Conservation (phyloP, 2,888 invertebrate species). For the Elmis aenea region DNA sequence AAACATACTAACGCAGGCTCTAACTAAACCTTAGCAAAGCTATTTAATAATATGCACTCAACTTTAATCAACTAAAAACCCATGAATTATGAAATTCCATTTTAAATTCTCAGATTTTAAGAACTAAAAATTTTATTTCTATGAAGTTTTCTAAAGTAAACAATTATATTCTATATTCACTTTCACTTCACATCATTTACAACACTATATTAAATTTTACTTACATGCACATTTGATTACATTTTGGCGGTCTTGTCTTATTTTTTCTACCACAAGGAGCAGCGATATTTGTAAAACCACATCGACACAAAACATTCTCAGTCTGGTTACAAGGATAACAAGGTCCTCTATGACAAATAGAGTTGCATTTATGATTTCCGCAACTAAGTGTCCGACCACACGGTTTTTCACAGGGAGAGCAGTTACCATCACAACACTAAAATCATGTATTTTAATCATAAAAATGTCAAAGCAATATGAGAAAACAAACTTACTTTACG, state of each 20-base stretch:
- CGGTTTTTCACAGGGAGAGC: constrained; percentile 76
- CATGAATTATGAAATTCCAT: too few relatives aligned
- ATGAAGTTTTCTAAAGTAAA: too few relatives aligned
- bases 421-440: constrained; percentile 79
- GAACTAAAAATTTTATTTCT: too few relatives aligned
- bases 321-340: constrained; percentile 80
- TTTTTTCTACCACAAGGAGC: constrained; percentile 85
- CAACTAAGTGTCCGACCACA: constrained; percentile 82
- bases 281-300: constrained; percentile 69
- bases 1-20: too few relatives aligned
- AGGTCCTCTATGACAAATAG: constrained; percentile 74
- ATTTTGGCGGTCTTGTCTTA: constrained; percentile 73
- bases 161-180: too few relatives aligned
- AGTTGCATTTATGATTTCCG: constrained; percentile 80
- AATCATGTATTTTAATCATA: constrained; percentile 20
- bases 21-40: too few relatives aligned
- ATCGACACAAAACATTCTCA: constrained; percentile 70
- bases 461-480: constrained; percentile 5
- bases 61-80: too few relatives aligned
- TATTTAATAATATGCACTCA: too few relatives aligned
- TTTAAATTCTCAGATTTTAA: too few relatives aligned
- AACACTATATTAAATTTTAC: constrained; percentile 19
- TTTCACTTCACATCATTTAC: too few relatives aligned
- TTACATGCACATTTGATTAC: constrained; percentile 66
- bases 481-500: constrained; percentile 56